These are phyloP conservation scores for Mythimna lalbum DNA, from an alignment of 2,888 invertebrate species.

Conservation along the genomic window DNA sequence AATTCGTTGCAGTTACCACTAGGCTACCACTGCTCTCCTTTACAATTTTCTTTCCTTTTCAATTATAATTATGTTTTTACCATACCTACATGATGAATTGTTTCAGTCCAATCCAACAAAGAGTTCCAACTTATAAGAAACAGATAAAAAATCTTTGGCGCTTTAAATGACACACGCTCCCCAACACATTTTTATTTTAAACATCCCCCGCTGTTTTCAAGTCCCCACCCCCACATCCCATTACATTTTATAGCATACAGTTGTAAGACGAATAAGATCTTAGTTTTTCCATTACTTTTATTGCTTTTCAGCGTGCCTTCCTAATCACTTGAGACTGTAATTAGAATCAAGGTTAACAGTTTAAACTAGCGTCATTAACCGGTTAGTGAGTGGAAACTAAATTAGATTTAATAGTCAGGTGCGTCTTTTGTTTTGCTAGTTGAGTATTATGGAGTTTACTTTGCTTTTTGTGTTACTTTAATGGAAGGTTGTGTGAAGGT, in stretches of 20 bases:
- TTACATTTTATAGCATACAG: conserved; percentile 64
- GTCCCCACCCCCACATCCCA: conserved; percentile 52
- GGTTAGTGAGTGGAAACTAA: conserved; percentile 63
- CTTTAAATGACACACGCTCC: neutral
- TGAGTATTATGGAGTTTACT: conserved; percentile 1
- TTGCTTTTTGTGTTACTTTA: conserved; percentile 19
- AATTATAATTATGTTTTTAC: too few species aligned
- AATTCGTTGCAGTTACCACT: too few species aligned
- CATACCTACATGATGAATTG: too few species aligned
- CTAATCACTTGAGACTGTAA: conserved; percentile 77
- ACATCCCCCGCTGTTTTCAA: conserved; percentile 41
- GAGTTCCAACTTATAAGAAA: too few species aligned
- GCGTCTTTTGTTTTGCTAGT: conserved; percentile 27
- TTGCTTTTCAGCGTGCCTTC: conserved; percentile 74
- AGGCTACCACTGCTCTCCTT: too few species aligned
- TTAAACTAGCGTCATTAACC: conserved; percentile 68
- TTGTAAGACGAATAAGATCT: conserved; percentile 68
- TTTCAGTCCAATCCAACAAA: too few species aligned
- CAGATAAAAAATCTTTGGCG: too few species aligned
- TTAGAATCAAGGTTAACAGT: conserved; percentile 73
- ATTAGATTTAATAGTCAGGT: conserved; percentile 55
- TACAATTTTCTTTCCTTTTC: too few species aligned
- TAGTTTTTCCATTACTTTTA: conserved; percentile 84
- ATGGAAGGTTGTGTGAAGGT: neutral
- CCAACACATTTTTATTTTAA: conserved; percentile 29